A percentile compares a stretch with the other conserved stretches of the same genome.
Evolutionary conservation across 2,113 vertebrate genomes (phyloP).

Genomic region (Larimichthys polyactis): DNA sequence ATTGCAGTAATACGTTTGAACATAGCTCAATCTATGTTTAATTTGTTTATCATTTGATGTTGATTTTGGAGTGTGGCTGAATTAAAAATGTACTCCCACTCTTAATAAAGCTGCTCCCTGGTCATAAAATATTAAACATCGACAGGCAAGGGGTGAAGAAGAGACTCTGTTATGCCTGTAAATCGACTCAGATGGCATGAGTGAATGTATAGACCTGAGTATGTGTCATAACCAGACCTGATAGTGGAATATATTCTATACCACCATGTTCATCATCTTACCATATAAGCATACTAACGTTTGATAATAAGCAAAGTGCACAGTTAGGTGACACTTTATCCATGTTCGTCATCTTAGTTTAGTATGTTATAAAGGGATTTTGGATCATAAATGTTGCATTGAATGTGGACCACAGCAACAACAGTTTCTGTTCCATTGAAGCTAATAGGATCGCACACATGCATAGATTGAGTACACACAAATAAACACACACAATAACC

Average conservation of each 20-base stretch:
- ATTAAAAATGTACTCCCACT: background rate
- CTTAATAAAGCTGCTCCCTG: constrained; percentile 28
- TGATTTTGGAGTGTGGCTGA: background rate
- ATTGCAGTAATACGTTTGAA: background rate
- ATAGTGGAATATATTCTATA: no score
- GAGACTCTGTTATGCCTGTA: constrained; percentile 6
- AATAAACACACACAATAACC: constrained; percentile 14
- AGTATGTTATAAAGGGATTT: background rate
- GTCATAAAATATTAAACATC: constrained; percentile 53
- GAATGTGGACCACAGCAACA: background rate
- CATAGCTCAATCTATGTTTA: background rate
- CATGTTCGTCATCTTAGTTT: no score
- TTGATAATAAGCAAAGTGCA: no score
- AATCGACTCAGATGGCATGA: constrained; percentile 7
- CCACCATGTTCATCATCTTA: no score
- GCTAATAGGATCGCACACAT: background rate
- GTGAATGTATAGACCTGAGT: constrained; percentile 16
- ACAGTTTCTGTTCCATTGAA: background rate
- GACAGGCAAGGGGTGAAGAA: constrained; percentile 20
- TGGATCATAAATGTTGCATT: constrained; percentile 21
- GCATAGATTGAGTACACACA: background rate
- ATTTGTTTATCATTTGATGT: background rate
- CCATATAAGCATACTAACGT: no score
- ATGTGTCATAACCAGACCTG: background rate
- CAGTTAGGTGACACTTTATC: no score